A percentile compares a stretch with the other conserved stretches of the same genome.
phyloP scores from a whole-genome alignment of 2,888 invertebrate species.

The Andrena chrysosceles region DNA sequence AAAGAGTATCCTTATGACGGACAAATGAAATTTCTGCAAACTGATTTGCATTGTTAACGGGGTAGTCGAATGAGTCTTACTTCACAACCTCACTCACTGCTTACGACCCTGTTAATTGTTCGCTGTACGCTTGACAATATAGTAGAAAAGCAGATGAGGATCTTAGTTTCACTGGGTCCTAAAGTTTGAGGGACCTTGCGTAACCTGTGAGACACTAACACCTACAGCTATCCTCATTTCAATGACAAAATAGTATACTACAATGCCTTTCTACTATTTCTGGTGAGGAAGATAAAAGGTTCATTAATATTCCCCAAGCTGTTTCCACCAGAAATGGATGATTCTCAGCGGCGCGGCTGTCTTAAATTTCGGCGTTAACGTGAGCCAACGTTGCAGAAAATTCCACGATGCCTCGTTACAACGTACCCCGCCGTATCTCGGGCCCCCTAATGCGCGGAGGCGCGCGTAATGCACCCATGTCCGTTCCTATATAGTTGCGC shows the following conservation, averaged over 20 bases:
- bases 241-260: not conserved
- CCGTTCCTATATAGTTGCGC: slow-evolving; percentile 51
- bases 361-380: too few species aligned
- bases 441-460: not conserved
- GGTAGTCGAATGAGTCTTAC: not conserved
- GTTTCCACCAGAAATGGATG: too few species aligned
- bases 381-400: not conserved
- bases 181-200: not conserved
- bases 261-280: not conserved
- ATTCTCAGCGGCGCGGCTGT: too few species aligned
- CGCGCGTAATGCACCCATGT: slow-evolving; percentile 31
- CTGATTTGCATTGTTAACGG: not conserved
- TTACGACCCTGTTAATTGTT: not conserved
- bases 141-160: not conserved
- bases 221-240: not conserved
- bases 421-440: not conserved
- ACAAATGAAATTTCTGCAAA: too few species aligned
- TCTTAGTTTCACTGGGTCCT: not conserved
- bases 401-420: not conserved
- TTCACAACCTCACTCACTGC: too few species aligned
- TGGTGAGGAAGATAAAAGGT: not conserved
- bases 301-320: not conserved
- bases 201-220: not conserved
- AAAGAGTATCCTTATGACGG: not conserved
- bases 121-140: not conserved